Percentiles rank a stretch among this genome's conserved stretches.
Conservation (phyloP, 2,888 invertebrate species). For the Tiliacea aurago region DNA sequence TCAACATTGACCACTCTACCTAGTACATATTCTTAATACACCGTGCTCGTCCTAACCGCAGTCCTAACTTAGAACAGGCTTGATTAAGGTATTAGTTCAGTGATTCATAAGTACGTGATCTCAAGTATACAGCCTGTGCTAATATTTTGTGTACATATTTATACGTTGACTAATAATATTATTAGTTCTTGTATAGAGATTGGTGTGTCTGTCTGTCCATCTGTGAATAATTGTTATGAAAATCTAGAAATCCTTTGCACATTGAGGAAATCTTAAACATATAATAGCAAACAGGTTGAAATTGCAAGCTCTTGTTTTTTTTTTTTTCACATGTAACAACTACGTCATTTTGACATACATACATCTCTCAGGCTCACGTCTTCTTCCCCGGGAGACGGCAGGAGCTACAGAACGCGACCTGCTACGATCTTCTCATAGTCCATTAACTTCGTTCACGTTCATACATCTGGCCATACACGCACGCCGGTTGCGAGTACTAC, state of each 20-base stretch:
- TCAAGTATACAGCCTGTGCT: background rate
- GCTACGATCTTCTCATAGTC: too few species aligned
- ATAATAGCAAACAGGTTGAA: background rate
- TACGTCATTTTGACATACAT: too few species aligned
- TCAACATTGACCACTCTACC: conserved; percentile 4
- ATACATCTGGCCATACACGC: too few species aligned
- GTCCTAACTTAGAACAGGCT: conserved; percentile 13
- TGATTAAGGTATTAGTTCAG: conserved; percentile 32
- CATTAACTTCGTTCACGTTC: too few species aligned
- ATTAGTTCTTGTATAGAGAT: too few species aligned
- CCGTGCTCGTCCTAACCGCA: background rate
- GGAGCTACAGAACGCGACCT: too few species aligned
- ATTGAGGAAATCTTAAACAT: background rate
- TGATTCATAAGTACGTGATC: conserved; percentile 26
- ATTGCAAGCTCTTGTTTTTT: background rate
- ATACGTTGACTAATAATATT: background rate
- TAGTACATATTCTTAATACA: background rate
- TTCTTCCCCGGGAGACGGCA: too few species aligned
- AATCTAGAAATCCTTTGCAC: background rate
- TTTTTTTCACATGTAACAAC: too few species aligned
- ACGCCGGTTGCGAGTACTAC: too few species aligned
- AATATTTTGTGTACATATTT: conserved; percentile 19
- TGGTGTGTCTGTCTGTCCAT: background rate
- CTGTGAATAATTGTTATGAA: background rate
- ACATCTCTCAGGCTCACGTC: too few species aligned